Base-by-base conservation (phyloP, 1,140 invertebrate species). In the Tribolium castaneum region DNA sequence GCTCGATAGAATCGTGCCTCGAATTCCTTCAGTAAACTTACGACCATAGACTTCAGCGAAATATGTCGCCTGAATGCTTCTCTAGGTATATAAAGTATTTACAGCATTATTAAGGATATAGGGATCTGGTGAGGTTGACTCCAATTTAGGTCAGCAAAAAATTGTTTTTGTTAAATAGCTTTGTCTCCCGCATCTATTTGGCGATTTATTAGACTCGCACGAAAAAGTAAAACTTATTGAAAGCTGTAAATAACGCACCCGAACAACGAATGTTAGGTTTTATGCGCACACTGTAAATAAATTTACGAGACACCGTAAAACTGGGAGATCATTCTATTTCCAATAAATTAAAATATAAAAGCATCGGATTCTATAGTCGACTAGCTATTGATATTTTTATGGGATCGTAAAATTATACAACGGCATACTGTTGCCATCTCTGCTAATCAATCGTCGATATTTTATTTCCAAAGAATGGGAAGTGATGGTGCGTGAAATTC, bases 341-440 rank as follows among this genome's bases (percentile, higher is more conserved):
- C 59, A 66, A 66, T 66, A 66, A 66, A 66, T 66, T 66, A 66
- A 66, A 66, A 66, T 66, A 66, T 66, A 66, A 66, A 66, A 66
- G 25, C 59, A 66, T 34, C 30, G 10, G 59, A 66, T 66, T 66
- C 59, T 66, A 66, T 66, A 66, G 59, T 35, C 59, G 59, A 66
- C n/a, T 35, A 66, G n/a, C 59, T 66, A 66, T 66, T 66, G 59
- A 66, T 66, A 66, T 35, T 66, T 66, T 35, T 66, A 66, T 35
- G 6, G 59, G n/a, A 35, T 66, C 59, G 30, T 66, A 66, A 66
- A 66, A 66, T 66, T 66, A 66, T 66, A 66, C 25, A 66, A 35
- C 12, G 59, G 59, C 30, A 34, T 22, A 66, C 30, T 66, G 59
- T 66, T 12, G 14, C 59, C 59, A 14, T 59, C 25, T 59, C 10